These are phyloP conservation scores for Muscicapa striata DNA, from an alignment of 2,797 vertebrate genomes.

Conservation along the genomic window DNA sequence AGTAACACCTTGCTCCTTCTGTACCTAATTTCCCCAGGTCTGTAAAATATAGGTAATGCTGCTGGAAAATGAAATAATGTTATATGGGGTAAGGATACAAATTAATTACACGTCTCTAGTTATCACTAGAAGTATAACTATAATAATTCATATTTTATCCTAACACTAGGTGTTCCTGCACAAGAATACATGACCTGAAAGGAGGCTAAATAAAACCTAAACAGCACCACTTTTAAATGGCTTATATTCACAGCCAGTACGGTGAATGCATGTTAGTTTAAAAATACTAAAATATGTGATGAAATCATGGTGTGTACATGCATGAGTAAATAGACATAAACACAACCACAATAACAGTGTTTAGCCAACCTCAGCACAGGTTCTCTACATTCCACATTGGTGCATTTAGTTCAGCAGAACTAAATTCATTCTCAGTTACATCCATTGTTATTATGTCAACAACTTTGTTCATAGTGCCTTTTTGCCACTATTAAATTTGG, in stretches of 20 bases:
- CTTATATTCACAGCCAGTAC: background rate
- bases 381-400: background rate
- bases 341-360: background rate
- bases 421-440: background rate
- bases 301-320: background rate
- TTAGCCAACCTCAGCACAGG: background rate
- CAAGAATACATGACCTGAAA: background rate
- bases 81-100: background rate
- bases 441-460: background rate
- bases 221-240: background rate
- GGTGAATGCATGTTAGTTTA: background rate
- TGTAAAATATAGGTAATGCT: background rate
- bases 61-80: background rate
- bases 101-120: background rate
- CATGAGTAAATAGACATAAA: background rate
- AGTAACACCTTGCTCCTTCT: background rate
- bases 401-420: background rate
- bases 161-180: background rate
- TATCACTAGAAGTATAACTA: background rate
- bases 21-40: background rate
- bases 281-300: background rate
- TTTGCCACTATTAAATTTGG: background rate
- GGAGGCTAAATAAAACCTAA: background rate
- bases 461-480: background rate
- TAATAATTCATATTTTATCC: background rate